Percentiles rank a stretch among this genome's conserved stretches.
These are phyloP conservation scores for Nematolebias whitei DNA, from an alignment of 2,113 vertebrate genomes.

Conservation along the genomic window DNA sequence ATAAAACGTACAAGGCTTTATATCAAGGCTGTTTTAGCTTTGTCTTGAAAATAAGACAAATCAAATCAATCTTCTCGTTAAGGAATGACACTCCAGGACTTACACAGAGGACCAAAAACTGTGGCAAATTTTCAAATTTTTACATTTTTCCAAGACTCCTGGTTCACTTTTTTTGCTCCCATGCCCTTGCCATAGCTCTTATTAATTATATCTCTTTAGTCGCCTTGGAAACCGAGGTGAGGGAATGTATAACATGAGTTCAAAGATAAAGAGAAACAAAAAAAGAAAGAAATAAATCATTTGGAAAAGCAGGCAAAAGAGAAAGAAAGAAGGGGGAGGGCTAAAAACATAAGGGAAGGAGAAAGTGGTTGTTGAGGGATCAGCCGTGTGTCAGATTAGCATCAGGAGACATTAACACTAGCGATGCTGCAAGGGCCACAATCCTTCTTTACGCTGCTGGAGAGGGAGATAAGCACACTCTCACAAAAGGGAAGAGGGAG, in stretches of 20 bases:
- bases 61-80: conserved; percentile 28
- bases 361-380: conserved; percentile 74
- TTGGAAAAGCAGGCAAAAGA: conserved; percentile 29
- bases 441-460: conserved; percentile 78
- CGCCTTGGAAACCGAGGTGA: conserved; percentile 83
- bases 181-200: conserved; percentile 73
- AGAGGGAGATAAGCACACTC: conserved; percentile 75
- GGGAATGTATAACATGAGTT: conserved; percentile 64
- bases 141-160: conserved; percentile 64
- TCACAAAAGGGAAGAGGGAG: conserved; percentile 70
- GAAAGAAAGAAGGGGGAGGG: conserved; percentile 29
- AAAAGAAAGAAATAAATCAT: conserved; percentile 41
- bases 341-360: conserved; percentile 20
- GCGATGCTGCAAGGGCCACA: conserved; percentile 71
- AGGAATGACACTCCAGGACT: conserved; percentile 46
- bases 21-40: conserved; percentile 40
- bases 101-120: conserved; percentile 48
- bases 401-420: conserved; percentile 82
- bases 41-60: conserved; percentile 49
- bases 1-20: conserved; percentile 31
- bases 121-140: conserved; percentile 54
- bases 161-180: conserved; percentile 70
- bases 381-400: conserved; percentile 81
- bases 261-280: conserved; percentile 50
- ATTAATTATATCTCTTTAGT: conserved; percentile 86